Conservation (phyloP, 35 echinoderm and acorn worm species). For the Heliocidaris erythrogramma region DNA sequence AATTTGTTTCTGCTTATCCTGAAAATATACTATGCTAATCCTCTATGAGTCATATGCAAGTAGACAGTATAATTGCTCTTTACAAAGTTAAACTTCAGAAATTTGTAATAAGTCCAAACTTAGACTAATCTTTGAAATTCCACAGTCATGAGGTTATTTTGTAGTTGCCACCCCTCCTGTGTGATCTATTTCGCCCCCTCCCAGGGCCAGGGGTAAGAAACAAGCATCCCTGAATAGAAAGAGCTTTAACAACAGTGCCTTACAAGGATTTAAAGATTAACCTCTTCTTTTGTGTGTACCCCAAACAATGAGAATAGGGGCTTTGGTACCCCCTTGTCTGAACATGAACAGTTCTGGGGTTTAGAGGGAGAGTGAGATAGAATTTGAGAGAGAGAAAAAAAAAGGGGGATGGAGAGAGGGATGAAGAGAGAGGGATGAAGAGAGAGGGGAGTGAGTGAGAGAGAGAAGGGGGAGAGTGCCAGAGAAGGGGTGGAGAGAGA, state of each 20-base stretch:
- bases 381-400: neutral
- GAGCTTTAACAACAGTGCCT: slow-evolving; percentile 7
- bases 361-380: neutral
- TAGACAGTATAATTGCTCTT: neutral
- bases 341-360: neutral
- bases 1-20: neutral
- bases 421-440: neutral
- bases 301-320: neutral
- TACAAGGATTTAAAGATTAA: slow-evolving; percentile 19
- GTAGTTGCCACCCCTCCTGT: neutral
- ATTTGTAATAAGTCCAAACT: neutral
- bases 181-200: neutral
- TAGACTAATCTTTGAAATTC: neutral
- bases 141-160: neutral
- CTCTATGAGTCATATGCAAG: neutral
- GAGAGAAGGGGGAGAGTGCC: too few species aligned
- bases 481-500: neutral
- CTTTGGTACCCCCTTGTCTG: neutral
- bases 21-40: neutral
- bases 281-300: slow-evolving; percentile 1
- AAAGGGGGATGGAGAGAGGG: neutral
- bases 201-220: neutral
- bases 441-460: neutral
- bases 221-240: neutral
- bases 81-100: neutral